Evolutionary conservation across 1,140 invertebrate species (phyloP), one percentile per base, ranked within the genome.

Genomic region (Zaprionus nigranus): DNA sequence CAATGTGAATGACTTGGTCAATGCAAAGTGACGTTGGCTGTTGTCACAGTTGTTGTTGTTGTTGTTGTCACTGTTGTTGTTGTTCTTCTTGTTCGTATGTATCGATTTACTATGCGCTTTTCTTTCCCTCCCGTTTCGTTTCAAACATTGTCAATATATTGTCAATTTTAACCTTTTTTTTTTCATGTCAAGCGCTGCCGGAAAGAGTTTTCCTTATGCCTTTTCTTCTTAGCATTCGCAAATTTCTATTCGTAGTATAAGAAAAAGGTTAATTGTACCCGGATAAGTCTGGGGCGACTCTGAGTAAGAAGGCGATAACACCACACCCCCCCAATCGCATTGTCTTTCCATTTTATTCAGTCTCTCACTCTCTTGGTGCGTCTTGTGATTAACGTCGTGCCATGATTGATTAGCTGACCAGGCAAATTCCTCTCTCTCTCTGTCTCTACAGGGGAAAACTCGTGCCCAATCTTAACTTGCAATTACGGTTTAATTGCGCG

Each of bases 1-100:
- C 65, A 72, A 73, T 73, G 75, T 68, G 62, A 77, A 73, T 69
- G 74, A 76, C 73, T 79, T 69, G 49, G 54, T 61, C 61, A 53
- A 59, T 53, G 56, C 28, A 36, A 76, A 65, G 43, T 12, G 34
- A 65, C 75, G 58, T 61, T 57, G 65, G 57, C 1, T 28, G 26
- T 28, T 28, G 26, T 51, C n/a, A n/a, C n/a, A n/a, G n/a, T n/a
- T n/a, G n/a, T 1, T 28, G 26, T 28, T 28, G 26, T 51, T 53
- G 62, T 65, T 17, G 20, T 56, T 60, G 59, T 53, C 30, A 43
- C 6, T 28, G 26, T 28, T 28, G 26, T 51, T 46, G 62, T 65
- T 17, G 20, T 56, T 61, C 54, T 58, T 49, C 43, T 58, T 58
- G 38, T 68, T 22, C 2, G 57, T 54, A 49, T 49, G n/a, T 66